Percentiles rank a stretch among this genome's conserved stretches.
Conservation (phyloP, 2,888 invertebrate species). For the Trissolcus brochymenae region DNA sequence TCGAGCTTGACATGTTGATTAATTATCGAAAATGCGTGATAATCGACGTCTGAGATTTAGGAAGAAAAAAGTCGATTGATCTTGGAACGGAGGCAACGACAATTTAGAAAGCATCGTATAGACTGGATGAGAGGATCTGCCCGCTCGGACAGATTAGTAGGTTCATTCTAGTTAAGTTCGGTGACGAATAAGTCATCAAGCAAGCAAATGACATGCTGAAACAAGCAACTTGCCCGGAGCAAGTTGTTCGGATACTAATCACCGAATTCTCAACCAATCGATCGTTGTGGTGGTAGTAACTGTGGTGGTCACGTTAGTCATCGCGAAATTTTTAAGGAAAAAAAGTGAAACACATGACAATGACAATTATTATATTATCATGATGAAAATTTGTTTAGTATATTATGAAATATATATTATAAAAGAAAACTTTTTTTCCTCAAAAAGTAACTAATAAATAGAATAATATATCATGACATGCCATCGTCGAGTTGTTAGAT, state of each 20-base stretch:
- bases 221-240: slow-evolving; percentile 1
- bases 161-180: neutral
- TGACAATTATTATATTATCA: neutral
- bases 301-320: slow-evolving; percentile 60
- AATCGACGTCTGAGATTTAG: too few species aligned
- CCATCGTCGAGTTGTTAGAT: slow-evolving; percentile 20
- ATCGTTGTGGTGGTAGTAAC: slow-evolving; percentile 59
- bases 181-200: neutral
- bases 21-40: too few species aligned
- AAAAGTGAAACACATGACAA: neutral
- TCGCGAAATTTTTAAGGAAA: slow-evolving; percentile 32
- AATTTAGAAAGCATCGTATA: neutral
- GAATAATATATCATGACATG: slow-evolving; percentile 19
- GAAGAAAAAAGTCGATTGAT: too few species aligned
- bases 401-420: neutral
- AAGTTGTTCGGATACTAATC: slow-evolving; percentile 26
- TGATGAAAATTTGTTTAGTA: too few species aligned
- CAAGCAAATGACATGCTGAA: neutral
- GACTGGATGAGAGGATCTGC: slow-evolving; percentile 1
- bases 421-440: slow-evolving; percentile 8
- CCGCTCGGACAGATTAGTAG: neutral
- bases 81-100: too few species aligned
- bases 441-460: neutral
- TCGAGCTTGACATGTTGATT: too few species aligned
- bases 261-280: slow-evolving; percentile 37